Evolutionary conservation across 2,888 invertebrate species (phyloP).

Genomic region (Temnothorax ravouxi): DNA sequence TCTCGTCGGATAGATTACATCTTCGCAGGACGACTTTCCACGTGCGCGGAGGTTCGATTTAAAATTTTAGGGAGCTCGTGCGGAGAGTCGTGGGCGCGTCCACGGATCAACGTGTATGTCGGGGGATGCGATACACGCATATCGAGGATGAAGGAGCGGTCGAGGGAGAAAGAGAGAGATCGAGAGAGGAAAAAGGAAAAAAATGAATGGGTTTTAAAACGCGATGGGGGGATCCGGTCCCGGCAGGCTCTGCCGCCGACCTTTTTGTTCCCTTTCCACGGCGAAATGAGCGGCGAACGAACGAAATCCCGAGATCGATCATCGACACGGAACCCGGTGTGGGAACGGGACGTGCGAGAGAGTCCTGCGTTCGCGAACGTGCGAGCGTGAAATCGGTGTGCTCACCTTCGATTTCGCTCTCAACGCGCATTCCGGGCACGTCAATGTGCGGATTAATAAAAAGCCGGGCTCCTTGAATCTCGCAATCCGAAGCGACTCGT

Average conservation of each 20-base stretch:
- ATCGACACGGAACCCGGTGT: conserved; percentile 61
- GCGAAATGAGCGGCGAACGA: conserved; percentile 66
- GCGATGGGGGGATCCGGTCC: conserved; percentile 62
- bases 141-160: not conserved
- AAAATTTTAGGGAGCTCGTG: conserved; percentile 34
- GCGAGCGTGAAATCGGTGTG: conserved; percentile 62
- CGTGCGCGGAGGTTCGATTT: conserved; percentile 1
- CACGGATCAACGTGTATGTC: conserved; percentile 15
- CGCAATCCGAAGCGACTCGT: conserved; percentile 2
- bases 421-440: conserved; percentile 39
- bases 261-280: conserved; percentile 56
- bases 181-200: not conserved
- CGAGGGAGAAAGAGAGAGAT: conserved; percentile 1
- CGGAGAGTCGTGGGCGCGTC: conserved; percentile 5
- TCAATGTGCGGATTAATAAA: conserved; percentile 36
- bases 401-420: conserved; percentile 50
- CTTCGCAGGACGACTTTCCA: not conserved
- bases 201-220: conserved; percentile 53
- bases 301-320: conserved; percentile 69
- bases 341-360: conserved; percentile 47
- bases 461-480: conserved; percentile 29
- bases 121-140: conserved; percentile 25
- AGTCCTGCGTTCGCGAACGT: conserved; percentile 45
- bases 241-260: conserved; percentile 26
- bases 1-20: conserved; percentile 1